Conservation (phyloP, 1,140 invertebrate genomes). For the Eriosoma lanigerum region DNA sequence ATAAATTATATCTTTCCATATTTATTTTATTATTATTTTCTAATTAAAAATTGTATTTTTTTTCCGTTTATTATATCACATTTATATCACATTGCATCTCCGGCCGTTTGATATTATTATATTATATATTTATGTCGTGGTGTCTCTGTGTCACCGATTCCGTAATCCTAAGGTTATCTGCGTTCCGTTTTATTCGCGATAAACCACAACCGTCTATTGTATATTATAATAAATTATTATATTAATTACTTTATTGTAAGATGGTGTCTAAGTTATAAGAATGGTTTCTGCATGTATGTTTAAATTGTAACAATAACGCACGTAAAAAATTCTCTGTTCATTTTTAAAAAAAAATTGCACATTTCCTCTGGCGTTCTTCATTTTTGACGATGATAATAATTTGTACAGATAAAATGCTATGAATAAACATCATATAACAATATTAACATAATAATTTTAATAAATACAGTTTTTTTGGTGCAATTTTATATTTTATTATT, state of each 20-base stretch:
- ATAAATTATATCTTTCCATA: too few relatives aligned
- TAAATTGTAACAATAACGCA: too few relatives aligned
- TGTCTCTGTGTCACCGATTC: neutral
- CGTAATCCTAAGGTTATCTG: conserved; percentile 33
- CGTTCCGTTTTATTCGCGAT: conserved; percentile 16
- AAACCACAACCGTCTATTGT: conserved; percentile 13
- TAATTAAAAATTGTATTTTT: too few relatives aligned
- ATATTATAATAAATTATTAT: neutral
- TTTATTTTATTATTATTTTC: too few relatives aligned
- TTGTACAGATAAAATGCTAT: too few relatives aligned
- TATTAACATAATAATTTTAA: conserved; percentile 39
- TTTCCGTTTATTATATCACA: neutral
- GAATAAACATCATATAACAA: conserved; percentile 30
- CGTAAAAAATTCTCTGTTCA: neutral
- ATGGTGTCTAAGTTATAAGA: neutral
- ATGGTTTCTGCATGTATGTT: neutral
- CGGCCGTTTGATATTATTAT: too few relatives aligned
- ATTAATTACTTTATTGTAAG: neutral
- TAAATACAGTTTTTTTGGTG: neutral
- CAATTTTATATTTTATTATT: neutral
- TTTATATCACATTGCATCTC: too few relatives aligned
- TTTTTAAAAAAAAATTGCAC: neutral
- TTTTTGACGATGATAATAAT: neutral
- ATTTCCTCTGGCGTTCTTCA: neutral
- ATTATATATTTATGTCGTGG: neutral